Base-by-base conservation (phyloP, 2,888 invertebrate species). In the Creontiades dilutus region DNA sequence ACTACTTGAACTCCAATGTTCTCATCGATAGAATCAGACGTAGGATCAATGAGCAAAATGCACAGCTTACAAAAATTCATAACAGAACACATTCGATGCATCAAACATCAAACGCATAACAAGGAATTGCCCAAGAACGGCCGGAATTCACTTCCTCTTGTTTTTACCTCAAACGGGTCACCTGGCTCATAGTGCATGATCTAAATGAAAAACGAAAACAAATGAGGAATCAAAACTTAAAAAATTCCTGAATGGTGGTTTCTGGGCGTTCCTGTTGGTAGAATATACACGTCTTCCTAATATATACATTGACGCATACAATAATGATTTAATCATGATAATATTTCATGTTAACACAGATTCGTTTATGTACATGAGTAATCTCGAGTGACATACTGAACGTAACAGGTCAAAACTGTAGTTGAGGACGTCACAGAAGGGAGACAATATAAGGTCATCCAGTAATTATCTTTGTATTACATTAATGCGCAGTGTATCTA, bases 131-230 rank as follows among this genome's bases (percentile, higher is more conserved):
- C 23, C 68, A 23, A 7, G 16, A 68, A 23, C 68, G 19, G 23
- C 19, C 23, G 1, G 4, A 68, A 23, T 23, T 19, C 13, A n/a
- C 2, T 68, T 19, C 23, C 0, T 27, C 37, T 37, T 19, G 0
- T 19, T 47, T 82, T 86, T 86, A 86, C 86, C 86, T 86, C 86
- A 47, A 46, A 68, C 23, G 75, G 68, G 28, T 86, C 86, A 86
- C 86, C 86, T 27, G 86, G 68, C 47, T 75, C 86, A 16, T 86
- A 75, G n/a, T 86, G 86, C 86, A 86, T 86, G 19, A 86, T 75
- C 86, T 86, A 48, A 75, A 86, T 86, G n/a, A 47, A 47, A 46
- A 75, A 86, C 19, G 27, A 82, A 47, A 82, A 78, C 23, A 78
- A 78, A 46, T 78, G 5, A 13, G 4, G 23, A 5, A 12, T 7